phyloP scores from a whole-genome alignment of 2,888 invertebrate genomes.

The Argynnis bischoffii region DNA sequence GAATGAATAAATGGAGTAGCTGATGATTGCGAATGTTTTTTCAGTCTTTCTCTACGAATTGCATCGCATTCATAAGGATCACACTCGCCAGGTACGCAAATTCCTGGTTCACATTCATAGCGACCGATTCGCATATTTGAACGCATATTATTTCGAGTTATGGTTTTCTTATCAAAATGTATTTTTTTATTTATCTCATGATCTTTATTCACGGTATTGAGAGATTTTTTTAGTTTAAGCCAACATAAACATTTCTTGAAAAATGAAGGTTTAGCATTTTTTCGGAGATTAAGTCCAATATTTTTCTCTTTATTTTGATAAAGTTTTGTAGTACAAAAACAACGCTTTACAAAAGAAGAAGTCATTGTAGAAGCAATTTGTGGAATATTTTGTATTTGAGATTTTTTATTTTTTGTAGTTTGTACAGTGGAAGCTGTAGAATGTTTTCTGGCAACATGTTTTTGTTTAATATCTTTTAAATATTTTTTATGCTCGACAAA shows the following conservation, averaged over 20 bases:
- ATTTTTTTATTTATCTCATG: constrained; percentile 25
- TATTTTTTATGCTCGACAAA: not conserved
- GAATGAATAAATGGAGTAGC: not conserved
- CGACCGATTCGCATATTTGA: constrained; percentile 35
- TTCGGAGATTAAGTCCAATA: constrained; percentile 20
- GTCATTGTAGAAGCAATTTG: constrained; percentile 29
- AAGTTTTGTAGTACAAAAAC: constrained; percentile 34
- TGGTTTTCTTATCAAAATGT: constrained; percentile 39
- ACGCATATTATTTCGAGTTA: constrained; percentile 15
- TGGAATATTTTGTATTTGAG: constrained; percentile 18
- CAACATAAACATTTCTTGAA: constrained; percentile 26
- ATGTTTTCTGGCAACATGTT: not conserved
- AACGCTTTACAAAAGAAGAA: constrained; percentile 34
- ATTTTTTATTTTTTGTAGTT: constrained; percentile 11
- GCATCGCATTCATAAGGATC: constrained; percentile 47
- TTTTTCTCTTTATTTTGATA: constrained; percentile 14
- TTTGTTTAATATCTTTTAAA: constrained; percentile 8
- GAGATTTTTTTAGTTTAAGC: constrained; percentile 21
- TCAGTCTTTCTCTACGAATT: constrained; percentile 41
- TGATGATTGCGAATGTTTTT: constrained; percentile 5
- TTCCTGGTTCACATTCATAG: constrained; percentile 49
- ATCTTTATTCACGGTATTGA: not conserved
- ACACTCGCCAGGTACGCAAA: constrained; percentile 47
- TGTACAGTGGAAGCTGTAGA: not conserved
- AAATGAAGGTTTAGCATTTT: constrained; percentile 18